A percentile compares a stretch with the other conserved stretches of the same genome.
Evolutionary conservation across 2,113 vertebrate species (phyloP).

Genomic region (Halichoeres trimaculatus): DNA sequence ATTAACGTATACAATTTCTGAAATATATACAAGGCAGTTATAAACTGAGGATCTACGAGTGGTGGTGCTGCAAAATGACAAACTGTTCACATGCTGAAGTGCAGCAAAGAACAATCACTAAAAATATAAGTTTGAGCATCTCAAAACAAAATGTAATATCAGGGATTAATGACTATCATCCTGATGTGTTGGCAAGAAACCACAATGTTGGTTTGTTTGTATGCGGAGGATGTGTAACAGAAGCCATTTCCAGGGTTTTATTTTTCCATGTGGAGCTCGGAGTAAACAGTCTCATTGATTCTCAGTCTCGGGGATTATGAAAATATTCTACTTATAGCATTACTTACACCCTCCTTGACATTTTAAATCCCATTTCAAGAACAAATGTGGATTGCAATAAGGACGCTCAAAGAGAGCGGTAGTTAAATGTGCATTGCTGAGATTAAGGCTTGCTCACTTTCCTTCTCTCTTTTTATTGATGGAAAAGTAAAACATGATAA

Average conservation of each 20-base stretch:
- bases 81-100: constrained; percentile 8
- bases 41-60: constrained; percentile 13
- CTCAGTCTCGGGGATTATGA: constrained; percentile 74
- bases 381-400: constrained; percentile 79
- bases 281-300: constrained; percentile 78
- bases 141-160: constrained; percentile 25
- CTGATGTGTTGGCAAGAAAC: constrained; percentile 16
- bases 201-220: background rate
- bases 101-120: background rate
- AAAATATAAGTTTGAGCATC: constrained; percentile 9
- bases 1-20: too few species aligned
- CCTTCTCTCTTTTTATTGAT: constrained; percentile 49
- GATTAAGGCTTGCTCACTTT: constrained; percentile 69
- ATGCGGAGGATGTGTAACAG: constrained; percentile 34
- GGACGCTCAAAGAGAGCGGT: constrained; percentile 56
- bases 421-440: constrained; percentile 73
- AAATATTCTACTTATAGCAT: constrained; percentile 77
- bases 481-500: constrained; percentile 68
- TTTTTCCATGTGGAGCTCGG: constrained; percentile 40
- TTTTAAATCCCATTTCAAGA: constrained; percentile 82
- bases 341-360: constrained; percentile 80
- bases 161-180: constrained; percentile 53
- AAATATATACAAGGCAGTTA: too few species aligned
- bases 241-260: constrained; percentile 53
- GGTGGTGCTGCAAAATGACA: constrained; percentile 1